Conservation (phyloP, 2,797 vertebrate species). For the Sandelia bainsii region DNA sequence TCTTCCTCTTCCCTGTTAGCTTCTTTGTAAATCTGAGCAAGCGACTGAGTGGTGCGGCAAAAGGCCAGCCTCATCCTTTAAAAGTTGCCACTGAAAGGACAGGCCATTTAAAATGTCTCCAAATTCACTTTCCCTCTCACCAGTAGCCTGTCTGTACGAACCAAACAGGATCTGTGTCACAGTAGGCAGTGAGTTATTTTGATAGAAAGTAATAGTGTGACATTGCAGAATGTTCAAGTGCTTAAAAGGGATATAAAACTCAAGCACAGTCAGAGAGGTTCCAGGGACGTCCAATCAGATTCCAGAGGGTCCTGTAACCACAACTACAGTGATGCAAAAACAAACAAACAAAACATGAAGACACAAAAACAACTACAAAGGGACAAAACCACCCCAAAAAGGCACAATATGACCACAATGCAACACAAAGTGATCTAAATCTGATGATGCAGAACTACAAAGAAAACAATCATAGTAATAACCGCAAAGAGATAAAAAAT, state of each 20-base stretch:
- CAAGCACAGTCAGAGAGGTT: neutral
- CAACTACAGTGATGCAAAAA: neutral
- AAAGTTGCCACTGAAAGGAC: conserved; percentile 58
- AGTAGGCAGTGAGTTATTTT: conserved; percentile 13
- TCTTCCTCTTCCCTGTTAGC: conserved; percentile 49
- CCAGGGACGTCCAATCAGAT: neutral
- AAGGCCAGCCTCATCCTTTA: conserved; percentile 57
- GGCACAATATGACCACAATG: neutral
- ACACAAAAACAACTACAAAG: neutral
- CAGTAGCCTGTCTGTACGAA: conserved; percentile 24
- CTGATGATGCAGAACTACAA: neutral
- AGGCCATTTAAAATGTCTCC: conserved; percentile 56
- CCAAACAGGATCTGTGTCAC: conserved; percentile 28
- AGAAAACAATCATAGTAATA: neutral
- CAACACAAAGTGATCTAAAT: neutral
- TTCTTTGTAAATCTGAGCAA: conserved; percentile 48
- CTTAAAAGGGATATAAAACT: conserved; percentile 42
- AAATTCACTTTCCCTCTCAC: conserved; percentile 52
- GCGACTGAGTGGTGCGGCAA: conserved; percentile 22
- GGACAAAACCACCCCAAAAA: neutral
- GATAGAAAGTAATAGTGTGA: conserved; percentile 40
- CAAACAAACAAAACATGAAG: neutral
- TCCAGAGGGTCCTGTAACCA: neutral
- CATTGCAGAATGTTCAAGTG: conserved; percentile 13
- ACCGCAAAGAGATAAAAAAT: neutral